Percentiles rank a stretch among this genome's conserved stretches.
phyloP scores from a whole-genome alignment of 2,113 vertebrate species.

The Podocnemis expansa region DNA sequence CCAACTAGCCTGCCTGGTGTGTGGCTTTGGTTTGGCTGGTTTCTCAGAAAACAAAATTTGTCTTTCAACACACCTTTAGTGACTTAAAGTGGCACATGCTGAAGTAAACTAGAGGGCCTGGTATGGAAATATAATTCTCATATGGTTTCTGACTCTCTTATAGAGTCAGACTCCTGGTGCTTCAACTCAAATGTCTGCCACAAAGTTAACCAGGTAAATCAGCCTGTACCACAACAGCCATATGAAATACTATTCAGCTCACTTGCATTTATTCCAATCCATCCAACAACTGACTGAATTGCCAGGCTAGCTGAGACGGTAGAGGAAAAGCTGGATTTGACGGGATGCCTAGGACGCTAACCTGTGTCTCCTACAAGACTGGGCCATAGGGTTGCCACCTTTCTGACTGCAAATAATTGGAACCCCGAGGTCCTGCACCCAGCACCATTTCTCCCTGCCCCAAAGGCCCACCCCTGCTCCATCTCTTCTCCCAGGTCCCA shows the following conservation, averaged over 20 bases:
- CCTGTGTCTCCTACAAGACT: background rate
- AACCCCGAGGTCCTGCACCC: no score
- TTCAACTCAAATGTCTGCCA: slow-evolving; percentile 9
- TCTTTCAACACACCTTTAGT: background rate
- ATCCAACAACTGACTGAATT: background rate
- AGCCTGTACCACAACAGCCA: background rate
- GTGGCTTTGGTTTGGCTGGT: background rate
- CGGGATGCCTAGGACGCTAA: background rate
- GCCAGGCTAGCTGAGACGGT: background rate
- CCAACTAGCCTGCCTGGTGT: fast-evolving
- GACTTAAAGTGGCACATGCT: background rate
- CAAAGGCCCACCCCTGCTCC: no score
- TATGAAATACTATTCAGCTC: background rate
- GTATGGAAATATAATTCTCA: slow-evolving; percentile 14
- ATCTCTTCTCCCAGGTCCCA: no score
- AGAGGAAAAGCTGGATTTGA: background rate
- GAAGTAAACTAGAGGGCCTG: slow-evolving; percentile 5
- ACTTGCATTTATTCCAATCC: background rate
- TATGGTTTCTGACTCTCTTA: background rate
- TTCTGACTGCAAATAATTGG: no score
- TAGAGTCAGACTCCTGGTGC: background rate
- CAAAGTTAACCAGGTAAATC: background rate
- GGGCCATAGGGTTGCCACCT: no score
- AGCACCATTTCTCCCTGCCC: no score
- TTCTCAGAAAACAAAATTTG: background rate